Evolutionary conservation across 1,140 invertebrate species (phyloP), one percentile per base, ranked within the genome.

Genomic region (Apis cerana): DNA sequence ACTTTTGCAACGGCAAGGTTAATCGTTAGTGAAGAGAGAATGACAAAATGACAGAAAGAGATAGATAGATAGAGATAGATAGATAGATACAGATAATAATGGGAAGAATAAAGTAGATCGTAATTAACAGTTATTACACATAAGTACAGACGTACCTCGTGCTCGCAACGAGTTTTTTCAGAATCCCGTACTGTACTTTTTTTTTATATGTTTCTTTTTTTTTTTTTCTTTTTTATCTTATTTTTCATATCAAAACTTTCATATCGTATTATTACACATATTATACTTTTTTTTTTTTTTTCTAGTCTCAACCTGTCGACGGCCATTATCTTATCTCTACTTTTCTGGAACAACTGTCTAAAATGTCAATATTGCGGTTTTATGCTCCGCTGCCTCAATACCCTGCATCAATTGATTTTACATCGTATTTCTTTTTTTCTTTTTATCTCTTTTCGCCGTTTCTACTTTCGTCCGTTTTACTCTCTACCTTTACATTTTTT

Each of bases 261-360:
- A 52, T 52, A 21, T 19, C 58, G n/a, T 43, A 23, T n/a, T 69
- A 68, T 43, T 43, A 43, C 33, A 43, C 33, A 43, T 21, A 11
- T 5, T 82, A 54, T 68, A 62, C 7, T 62, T 62, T 23, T 43
- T 43, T 43, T 59, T 58, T 54, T 61, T 80, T 82, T 84, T 54
- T 12, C 33, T 74, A 68, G n/a, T 17, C 69, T 69, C 67, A 59
- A 62, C 5, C 59, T 27, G 19, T 52, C 72, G 72, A 9, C 52
- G 23, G 48, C 19, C 27, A 27, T 82, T 88, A 88, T 87, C 83
- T 88, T 87, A 88, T 88, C 85, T n/a, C 13, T 77, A 87, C 50
- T 70, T 70, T 72, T 56, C 59, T 80, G 59, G 48, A 59, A 75
- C 86, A 86, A 67, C 75, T 80, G 79, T 85, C 75, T 85, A 80